Evolutionary conservation across 53 echinoderm and acorn worm genomes (phyloP), one percentile per base, ranked within the genome.

Genomic region (Actinopyga echinites): DNA sequence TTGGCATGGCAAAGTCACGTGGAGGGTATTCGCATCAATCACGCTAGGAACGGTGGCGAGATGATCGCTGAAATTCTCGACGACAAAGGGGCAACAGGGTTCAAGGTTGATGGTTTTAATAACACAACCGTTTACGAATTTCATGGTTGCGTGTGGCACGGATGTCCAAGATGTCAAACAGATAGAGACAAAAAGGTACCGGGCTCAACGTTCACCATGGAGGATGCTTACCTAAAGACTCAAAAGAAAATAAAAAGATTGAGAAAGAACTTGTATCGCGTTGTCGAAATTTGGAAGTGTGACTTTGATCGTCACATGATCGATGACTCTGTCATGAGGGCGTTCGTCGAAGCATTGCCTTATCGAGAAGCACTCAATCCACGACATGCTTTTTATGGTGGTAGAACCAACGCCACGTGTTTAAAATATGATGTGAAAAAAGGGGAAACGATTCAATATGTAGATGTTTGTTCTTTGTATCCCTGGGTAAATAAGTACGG

Each of bases 401-500:
- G 81, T 30, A 57, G 87, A 26, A 86, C 86, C 17, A 79, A 79
- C 25, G 79, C 86, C 56, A 36, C 45, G 25, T 22, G 68, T 52
- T 25, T 86, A n/a, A 34, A 22, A 35, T 66, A 86, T 56, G 56
- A 23, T 11, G 74, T 63, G 2, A 64, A 82, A n/a, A 28, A 57
- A 11, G 74, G 57, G 8, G 89, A 49, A 4, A 74, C 32, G 74
- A 88, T 88, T 26, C 22, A 57, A 20, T 91, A 91, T 65, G 58
- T 86, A 0, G 88, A 92, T 23, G 83, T 83, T 56, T 84, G 80
- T 49, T 90, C 87, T 3, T 32, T 89, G 1, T 93, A 90, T 23
- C 90, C 88, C 0, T 88, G 10, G 52, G 79, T 79, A 0, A 90
- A 93, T 13, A 88, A 88, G 25, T 90, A 91, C 21, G 83, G 88